These are phyloP conservation scores for Seira musarum DNA, from an alignment of 2,888 invertebrate species.

Conservation along the genomic window DNA sequence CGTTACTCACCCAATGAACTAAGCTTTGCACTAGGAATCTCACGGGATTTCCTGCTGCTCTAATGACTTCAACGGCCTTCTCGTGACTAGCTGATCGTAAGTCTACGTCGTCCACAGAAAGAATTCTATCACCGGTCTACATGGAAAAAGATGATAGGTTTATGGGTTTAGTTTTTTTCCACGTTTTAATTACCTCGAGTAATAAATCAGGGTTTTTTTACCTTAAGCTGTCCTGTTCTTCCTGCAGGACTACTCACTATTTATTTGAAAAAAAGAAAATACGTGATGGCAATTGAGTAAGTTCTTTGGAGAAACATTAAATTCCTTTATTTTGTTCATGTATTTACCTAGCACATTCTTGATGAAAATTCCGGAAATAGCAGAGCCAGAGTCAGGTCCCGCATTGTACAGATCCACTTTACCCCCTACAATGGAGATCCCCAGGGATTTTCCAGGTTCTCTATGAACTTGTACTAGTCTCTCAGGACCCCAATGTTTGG, in stretches of 20 bases:
- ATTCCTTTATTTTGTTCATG: too few relatives aligned
- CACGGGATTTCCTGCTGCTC: constrained; percentile 90
- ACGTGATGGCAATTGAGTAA: too few relatives aligned
- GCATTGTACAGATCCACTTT: constrained; percentile 87
- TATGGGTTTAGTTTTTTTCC: neutral
- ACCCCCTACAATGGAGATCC: constrained; percentile 97
- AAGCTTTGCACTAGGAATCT: constrained; percentile 91
- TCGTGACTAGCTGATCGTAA: constrained; percentile 94
- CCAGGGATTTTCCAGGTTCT: constrained; percentile 86
- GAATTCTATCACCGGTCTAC: constrained; percentile 89
- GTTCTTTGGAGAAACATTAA: too few relatives aligned
- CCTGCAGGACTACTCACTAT: constrained; percentile 95
- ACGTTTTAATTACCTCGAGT: neutral
- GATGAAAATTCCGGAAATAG: constrained; percentile 95
- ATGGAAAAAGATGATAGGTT: constrained; percentile 70
- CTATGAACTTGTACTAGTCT: constrained; percentile 82
- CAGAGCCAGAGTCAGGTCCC: constrained; percentile 79
- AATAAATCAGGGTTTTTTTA: constrained; percentile 71
- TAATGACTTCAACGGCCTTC: constrained; percentile 93
- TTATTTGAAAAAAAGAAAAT: too few relatives aligned
- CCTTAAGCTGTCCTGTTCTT: constrained; percentile 87
- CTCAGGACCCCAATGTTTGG: constrained; percentile 89
- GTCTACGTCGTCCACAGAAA: constrained; percentile 93
- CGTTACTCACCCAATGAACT: constrained; percentile 80
- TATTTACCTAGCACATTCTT: constrained; percentile 95